Evolutionary conservation across 2,797 vertebrate genomes (phyloP), one percentile per base, ranked within the genome.

Genomic region (Bradypodion pumilum): DNA sequence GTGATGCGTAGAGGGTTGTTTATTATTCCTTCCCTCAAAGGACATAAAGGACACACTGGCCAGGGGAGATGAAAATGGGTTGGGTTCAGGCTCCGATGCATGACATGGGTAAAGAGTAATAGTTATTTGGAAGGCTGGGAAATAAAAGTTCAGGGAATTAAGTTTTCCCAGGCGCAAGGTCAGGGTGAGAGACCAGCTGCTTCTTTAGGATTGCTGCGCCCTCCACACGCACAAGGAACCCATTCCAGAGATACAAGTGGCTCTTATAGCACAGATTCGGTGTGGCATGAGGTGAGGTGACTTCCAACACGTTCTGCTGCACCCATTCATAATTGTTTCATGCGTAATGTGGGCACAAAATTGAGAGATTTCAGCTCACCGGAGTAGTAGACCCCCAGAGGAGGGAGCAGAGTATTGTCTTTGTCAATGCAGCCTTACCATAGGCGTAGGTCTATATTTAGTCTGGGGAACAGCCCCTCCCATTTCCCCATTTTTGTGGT

Each of bases 81-180:
- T 88, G 92, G 90, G 89, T 87, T 81, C 86, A 91, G 84, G 85
- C 88, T 88, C 52, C 69, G 88, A 82, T 80, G 86, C 86, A 79
- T 89, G 90, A 91, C 91, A 72, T 87, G 89, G 90, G 89, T 93
- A 86, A 90, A 89, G 78, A 80, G 85, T 91, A 86, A 65, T 81
- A 87, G 85, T 85, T 83, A 52, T 89, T 89, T 87, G 82, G 79
- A 68, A 76, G 79, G 85, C 46, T 82, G 62, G 90, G 84, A 89
- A 88, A 74, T 29, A 44, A 87, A n/a, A 82, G 84, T 75, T 77
- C 78, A 78, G 40, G 83, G 52, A 80, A 72, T 59, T 63, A 40
- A 76, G n/a, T 87, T 86, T 89, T 80, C 74, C 66, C 74, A 1
- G 0, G 88, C 32, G 85, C 68, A 82, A 86, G 89, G 81, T 88